Evolutionary conservation across 2,888 invertebrate genomes (phyloP).

Genomic region (Oligia latruncula): DNA sequence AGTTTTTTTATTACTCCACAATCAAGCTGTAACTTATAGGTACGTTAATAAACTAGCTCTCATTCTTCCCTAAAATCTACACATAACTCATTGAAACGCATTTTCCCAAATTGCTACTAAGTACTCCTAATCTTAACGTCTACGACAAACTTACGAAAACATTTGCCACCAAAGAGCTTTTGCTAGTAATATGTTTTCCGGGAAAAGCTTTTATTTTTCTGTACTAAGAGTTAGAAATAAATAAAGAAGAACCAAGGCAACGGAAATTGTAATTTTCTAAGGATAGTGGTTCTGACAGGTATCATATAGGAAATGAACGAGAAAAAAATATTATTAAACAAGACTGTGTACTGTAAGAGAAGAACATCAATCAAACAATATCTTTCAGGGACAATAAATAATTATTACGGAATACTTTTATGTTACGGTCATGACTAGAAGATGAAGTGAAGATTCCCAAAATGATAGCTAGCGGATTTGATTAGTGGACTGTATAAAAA

Average conservation of each 20-base stretch:
- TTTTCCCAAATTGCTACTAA: neutral
- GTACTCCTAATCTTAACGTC: conserved; percentile 7
- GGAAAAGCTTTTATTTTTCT: conserved; percentile 21
- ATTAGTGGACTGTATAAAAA: too few relatives aligned
- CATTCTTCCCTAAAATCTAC: neutral
- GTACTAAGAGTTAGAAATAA: neutral
- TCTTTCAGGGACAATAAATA: neutral
- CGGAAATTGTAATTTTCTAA: conserved; percentile 38
- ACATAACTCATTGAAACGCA: neutral
- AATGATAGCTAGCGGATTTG: too few relatives aligned
- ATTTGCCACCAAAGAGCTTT: conserved; percentile 12
- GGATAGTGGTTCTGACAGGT: neutral
- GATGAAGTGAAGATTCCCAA: too few relatives aligned
- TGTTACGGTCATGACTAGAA: too few relatives aligned
- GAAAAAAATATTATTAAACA: neutral
- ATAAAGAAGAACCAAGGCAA: conserved; percentile 18
- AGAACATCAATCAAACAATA: neutral
- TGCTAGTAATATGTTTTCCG: conserved; percentile 21
- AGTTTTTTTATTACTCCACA: neutral
- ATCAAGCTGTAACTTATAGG: neutral
- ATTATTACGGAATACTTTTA: neutral
- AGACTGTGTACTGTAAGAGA: neutral
- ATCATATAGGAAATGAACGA: conserved; percentile 1
- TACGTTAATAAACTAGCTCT: neutral
- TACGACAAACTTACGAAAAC: conserved; percentile 2